These are phyloP conservation scores for Pseudorectes ferrugineus DNA, from an alignment of 2,113 vertebrate species.

Conservation along the genomic window DNA sequence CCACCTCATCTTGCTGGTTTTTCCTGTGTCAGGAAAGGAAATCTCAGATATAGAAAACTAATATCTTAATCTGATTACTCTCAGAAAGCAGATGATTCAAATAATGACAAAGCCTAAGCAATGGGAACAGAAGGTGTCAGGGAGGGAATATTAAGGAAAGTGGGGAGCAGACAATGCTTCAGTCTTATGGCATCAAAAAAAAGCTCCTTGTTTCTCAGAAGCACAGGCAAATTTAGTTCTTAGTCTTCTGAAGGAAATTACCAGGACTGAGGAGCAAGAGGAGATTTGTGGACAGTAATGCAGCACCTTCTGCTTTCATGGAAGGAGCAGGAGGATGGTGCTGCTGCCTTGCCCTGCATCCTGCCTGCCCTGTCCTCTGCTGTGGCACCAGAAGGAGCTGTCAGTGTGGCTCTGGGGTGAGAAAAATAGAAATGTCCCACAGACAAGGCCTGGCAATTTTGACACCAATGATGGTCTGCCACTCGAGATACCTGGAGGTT, in stretches of 20 bases:
- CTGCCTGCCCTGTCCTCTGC: background rate
- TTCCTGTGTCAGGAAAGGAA: background rate
- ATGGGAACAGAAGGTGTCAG: background rate
- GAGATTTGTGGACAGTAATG: background rate
- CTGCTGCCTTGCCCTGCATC: background rate
- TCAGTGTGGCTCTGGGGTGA: background rate
- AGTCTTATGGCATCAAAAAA: background rate
- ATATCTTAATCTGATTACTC: constrained; percentile 57
- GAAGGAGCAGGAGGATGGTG: background rate
- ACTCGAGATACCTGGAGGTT: background rate
- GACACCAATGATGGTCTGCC: background rate
- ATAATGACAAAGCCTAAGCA: constrained; percentile 14
- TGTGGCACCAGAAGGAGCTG: background rate
- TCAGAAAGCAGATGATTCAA: constrained; percentile 11
- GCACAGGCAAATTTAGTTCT: background rate
- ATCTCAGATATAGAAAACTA: constrained; percentile 1
- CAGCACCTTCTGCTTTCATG: background rate
- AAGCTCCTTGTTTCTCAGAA: background rate
- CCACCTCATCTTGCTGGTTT: background rate
- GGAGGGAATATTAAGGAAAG: background rate
- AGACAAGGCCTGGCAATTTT: background rate
- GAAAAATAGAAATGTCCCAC: background rate
- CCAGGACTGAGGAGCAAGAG: background rate
- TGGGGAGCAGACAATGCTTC: background rate
- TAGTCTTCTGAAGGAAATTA: background rate